Evolutionary conservation across 2,797 vertebrate genomes (phyloP), one percentile per base, ranked within the genome.

Genomic region (Crocodylus rhombifer): DNA sequence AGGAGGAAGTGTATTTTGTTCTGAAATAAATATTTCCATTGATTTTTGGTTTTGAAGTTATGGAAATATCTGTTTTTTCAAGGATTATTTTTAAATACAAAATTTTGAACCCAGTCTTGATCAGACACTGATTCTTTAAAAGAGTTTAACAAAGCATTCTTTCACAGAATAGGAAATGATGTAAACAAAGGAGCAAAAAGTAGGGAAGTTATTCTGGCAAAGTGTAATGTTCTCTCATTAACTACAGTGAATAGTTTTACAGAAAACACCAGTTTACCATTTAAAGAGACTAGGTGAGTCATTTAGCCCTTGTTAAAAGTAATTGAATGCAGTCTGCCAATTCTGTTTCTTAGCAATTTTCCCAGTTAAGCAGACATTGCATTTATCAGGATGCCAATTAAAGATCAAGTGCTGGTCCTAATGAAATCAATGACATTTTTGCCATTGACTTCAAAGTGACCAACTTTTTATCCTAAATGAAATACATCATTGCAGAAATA

Each of bases 271-370:
- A 83, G 65, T 77, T 93, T 92, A 71, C 51, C 18, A 21, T 82
- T 93, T 90, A 88, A 91, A 74, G 28, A 84, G 56, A 87, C 0
- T 1, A 89, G 62, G 69, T 90, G 80, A 94, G 56, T 18, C 42
- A 79, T 87, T 91, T 93, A 81, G 78, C 6, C 23, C 33, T 93
- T 83, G 62, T 92, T 94, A 87, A 94, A 95, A 69, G 56, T 82
- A 93, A 87, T 84, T 91, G 20, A 80, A 89, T 87, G 33, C 78
- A 83, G 36, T 71, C 62, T 28, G 30, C 28, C 74, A 26, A 74
- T 74, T 91, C 61, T 73, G 2, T 76, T 86, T 87, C 57, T 63
- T 73, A 75, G 55, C 23, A 25, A 86, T 79, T 87, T 79, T 85
- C 74, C 62, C 85, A 86, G 62, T 79, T 87, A 90, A 87, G 86